Percentiles rank a stretch among this genome's conserved stretches.
Evolutionary conservation across 2,888 invertebrate genomes (phyloP).

Genomic region (Eupeodes latifasciatus): DNA sequence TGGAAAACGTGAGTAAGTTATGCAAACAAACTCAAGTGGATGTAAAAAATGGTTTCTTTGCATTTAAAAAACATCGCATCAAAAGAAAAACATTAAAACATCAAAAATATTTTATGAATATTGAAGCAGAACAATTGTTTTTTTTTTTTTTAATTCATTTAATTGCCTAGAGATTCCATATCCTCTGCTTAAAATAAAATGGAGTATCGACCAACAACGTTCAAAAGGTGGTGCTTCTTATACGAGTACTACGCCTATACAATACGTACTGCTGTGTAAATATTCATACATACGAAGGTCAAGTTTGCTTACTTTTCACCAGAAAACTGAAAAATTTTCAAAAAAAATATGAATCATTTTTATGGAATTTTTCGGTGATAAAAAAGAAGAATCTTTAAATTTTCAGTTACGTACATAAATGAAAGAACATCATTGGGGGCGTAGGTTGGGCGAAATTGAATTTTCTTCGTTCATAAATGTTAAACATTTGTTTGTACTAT

Average conservation of each 20-base stretch:
- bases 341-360: conserved; percentile 40
- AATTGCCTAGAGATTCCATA: background rate
- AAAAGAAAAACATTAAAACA: conserved; percentile 13
- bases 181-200: background rate
- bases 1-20: conserved; percentile 46
- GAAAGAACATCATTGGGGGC: background rate
- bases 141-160: background rate
- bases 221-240: background rate
- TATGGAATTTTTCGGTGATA: conserved; percentile 45
- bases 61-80: conserved; percentile 6
- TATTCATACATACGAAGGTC: conserved; percentile 36
- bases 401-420: background rate
- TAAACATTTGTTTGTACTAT: background rate
- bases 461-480: conserved; percentile 15
- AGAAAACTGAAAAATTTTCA: conserved; percentile 9
- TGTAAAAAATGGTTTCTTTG: background rate
- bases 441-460: conserved; percentile 4
- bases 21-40: conserved; percentile 25
- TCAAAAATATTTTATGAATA: conserved; percentile 2
- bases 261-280: background rate
- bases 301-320: conserved; percentile 48
- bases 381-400: conserved; percentile 4
- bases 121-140: conserved; percentile 3
- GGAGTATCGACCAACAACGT: background rate
- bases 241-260: background rate